A percentile compares a stretch with the other conserved stretches of the same genome.
Conservation (phyloP, 2,797 vertebrate genomes). For the Kryptolebias ocellatus region DNA sequence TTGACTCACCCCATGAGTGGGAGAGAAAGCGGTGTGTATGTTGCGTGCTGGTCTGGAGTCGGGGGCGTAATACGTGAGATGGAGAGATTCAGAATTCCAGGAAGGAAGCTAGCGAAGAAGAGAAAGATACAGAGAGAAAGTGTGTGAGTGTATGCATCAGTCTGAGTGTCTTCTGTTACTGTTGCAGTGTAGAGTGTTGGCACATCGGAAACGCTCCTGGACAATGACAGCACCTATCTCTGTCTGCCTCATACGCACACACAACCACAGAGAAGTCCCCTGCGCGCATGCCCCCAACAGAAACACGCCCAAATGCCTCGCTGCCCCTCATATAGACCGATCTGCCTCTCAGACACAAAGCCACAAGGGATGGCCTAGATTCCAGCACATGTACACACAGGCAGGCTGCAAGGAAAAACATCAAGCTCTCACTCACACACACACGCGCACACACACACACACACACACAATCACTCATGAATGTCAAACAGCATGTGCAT, state of each 20-base stretch:
- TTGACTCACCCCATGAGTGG: constrained; percentile 64
- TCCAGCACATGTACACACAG: constrained; percentile 74
- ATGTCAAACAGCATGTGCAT: background rate
- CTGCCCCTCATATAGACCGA: constrained; percentile 68
- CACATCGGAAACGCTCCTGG: constrained; percentile 54
- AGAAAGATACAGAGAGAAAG: constrained; percentile 26
- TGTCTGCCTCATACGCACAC: constrained; percentile 6
- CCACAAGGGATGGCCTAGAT: constrained; percentile 79
- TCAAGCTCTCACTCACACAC: constrained; percentile 10
- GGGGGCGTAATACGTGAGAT: constrained; percentile 40
- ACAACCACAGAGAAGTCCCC: constrained; percentile 17
- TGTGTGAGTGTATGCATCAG: constrained; percentile 25
- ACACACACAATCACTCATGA: constrained; percentile 4
- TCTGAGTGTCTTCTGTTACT: constrained; percentile 49
- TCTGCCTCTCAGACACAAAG: constrained; percentile 75
- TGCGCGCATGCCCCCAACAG: constrained; percentile 57
- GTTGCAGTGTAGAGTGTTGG: constrained; percentile 44
- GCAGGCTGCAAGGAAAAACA: constrained; percentile 46
- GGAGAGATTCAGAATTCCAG: constrained; percentile 49
- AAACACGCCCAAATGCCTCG: constrained; percentile 67
- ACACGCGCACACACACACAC: background rate
- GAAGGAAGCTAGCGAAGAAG: constrained; percentile 56
- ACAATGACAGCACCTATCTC: constrained; percentile 32
- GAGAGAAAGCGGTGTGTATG: constrained; percentile 51
- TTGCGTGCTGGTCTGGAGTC: constrained; percentile 37